phyloP scores from a whole-genome alignment of 1,140 invertebrate genomes.

The Tetramorium simillimum region DNA sequence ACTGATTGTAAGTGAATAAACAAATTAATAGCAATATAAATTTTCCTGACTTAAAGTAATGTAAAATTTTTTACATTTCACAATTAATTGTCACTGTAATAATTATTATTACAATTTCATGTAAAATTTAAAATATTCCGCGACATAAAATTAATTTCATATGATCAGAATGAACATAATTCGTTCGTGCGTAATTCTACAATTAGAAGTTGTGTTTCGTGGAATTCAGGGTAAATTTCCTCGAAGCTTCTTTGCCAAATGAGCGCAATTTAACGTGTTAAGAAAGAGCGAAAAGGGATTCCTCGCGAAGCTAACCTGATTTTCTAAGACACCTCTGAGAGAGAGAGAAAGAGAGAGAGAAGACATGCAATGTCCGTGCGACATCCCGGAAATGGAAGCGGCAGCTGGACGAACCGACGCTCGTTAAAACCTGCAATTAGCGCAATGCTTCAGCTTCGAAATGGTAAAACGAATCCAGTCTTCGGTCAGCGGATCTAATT shows the following conservation, averaged over 20 bases:
- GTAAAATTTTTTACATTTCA: background rate
- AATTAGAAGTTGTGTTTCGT: constrained; percentile 2
- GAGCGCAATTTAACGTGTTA: constrained; percentile 13
- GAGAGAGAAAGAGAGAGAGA: constrained; percentile 7
- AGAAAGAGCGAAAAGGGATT: constrained; percentile 51
- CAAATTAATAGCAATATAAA: background rate
- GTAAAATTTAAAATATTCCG: background rate
- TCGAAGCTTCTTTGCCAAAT: constrained; percentile 37
- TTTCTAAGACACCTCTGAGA: constrained; percentile 41
- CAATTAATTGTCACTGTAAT: background rate
- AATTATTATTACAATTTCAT: background rate
- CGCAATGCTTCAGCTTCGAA: constrained; percentile 18
- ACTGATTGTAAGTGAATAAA: background rate
- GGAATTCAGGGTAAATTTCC: constrained; percentile 57
- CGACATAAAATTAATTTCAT: background rate
- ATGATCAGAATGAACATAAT: background rate
- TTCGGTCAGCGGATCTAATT: constrained; percentile 50
- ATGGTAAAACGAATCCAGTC: constrained; percentile 33
- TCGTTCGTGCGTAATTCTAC: background rate
- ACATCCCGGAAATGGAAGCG: constrained; percentile 43
- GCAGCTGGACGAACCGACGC: constrained; percentile 16
- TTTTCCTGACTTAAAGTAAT: background rate
- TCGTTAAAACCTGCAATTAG: constrained; percentile 53
- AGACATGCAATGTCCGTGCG: background rate
- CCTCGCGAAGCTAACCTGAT: constrained; percentile 61